Conservation (phyloP, 2,113 vertebrate genomes). For the Chelonoidis abingdonii region DNA sequence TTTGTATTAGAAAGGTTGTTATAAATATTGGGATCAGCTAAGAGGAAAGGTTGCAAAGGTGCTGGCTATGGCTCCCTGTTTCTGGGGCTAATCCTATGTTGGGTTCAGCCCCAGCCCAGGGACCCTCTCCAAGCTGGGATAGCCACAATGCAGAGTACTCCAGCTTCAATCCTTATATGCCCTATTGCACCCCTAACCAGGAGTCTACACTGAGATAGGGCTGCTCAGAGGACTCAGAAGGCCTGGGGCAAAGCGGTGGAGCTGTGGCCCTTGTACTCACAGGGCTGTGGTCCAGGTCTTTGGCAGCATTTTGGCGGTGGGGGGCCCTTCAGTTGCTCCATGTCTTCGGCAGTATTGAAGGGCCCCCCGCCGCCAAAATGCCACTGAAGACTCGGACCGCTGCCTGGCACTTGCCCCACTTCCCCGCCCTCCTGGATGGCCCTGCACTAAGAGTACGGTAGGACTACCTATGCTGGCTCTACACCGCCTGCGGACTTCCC, state of each 20-base stretch:
- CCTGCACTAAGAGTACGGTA: fast-evolving
- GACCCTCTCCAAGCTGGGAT: background rate
- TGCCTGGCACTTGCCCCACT: too few relatives aligned
- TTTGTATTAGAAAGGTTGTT: background rate
- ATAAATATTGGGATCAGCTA: background rate
- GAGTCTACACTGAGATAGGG: background rate
- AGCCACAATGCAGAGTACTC: background rate
- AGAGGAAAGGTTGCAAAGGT: background rate
- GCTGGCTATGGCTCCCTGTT: background rate
- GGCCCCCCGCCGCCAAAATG: too few relatives aligned
- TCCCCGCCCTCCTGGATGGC: too few relatives aligned
- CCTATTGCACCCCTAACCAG: background rate
- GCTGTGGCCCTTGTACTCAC: too few relatives aligned
- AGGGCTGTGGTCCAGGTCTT: too few relatives aligned
- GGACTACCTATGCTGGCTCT: background rate
- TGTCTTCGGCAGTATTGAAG: too few relatives aligned
- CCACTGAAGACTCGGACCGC: too few relatives aligned
- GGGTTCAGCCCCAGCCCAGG: background rate
- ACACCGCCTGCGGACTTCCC: background rate
- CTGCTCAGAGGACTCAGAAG: too few relatives aligned
- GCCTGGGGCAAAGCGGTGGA: too few relatives aligned
- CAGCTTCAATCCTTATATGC: background rate
- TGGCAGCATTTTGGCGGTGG: too few relatives aligned
- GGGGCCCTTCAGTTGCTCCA: too few relatives aligned
- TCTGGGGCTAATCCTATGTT: background rate